These are phyloP conservation scores for Meta bourneti DNA, from an alignment of 2,888 invertebrate genomes.

Conservation along the genomic window DNA sequence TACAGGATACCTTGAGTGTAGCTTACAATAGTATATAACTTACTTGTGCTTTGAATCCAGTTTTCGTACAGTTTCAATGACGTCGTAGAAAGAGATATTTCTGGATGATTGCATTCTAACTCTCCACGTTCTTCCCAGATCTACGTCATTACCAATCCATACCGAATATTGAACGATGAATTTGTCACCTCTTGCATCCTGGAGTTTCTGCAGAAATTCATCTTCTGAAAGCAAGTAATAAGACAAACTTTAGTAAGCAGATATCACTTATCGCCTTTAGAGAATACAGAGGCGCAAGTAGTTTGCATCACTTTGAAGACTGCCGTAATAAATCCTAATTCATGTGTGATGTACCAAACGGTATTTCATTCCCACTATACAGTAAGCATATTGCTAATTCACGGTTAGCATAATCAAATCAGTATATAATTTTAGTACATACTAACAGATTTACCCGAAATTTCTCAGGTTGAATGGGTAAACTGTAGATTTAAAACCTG, in stretches of 20 bases:
- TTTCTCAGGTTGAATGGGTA: no score
- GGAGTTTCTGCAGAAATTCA: not conserved
- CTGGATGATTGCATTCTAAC: not conserved
- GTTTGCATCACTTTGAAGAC: no score
- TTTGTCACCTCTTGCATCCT: not conserved
- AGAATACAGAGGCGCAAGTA: not conserved
- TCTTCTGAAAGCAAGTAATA: no score
- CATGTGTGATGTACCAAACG: no score
- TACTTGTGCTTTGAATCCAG: constrained; percentile 18
- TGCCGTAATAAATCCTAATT: no score
- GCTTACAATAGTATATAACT: not conserved
- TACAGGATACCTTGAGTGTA: no score
- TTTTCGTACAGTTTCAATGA: constrained; percentile 3
- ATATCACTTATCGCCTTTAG: not conserved
- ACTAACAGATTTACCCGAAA: no score
- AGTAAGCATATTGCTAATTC: no score
- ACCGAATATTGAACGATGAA: not conserved
- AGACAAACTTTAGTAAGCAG: not conserved
- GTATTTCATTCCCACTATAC: no score
- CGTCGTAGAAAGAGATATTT: constrained; percentile 10
- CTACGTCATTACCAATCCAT: constrained; percentile 11
- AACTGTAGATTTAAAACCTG: no score
- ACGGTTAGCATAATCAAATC: no score
- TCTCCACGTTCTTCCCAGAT: constrained; percentile 22
- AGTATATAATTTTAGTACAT: no score